Conservation (phyloP, 2,113 vertebrate species). For the Hypanus sabinus region DNA sequence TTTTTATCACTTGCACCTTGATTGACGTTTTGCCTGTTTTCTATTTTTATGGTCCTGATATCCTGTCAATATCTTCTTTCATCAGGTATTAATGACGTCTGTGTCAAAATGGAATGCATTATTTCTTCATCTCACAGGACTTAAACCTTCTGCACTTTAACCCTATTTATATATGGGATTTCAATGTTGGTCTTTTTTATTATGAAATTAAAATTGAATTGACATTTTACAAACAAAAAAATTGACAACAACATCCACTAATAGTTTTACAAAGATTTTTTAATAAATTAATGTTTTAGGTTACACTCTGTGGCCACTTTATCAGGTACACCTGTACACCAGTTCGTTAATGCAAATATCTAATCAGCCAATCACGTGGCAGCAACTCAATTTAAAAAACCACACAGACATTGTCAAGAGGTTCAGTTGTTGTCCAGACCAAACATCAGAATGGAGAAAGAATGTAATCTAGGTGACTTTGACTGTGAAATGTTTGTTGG, state of each 20-base stretch:
- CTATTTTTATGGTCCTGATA: slow-evolving; percentile 15
- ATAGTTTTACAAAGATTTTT: not conserved
- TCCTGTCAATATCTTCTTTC: slow-evolving; percentile 16
- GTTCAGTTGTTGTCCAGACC: too few relatives aligned
- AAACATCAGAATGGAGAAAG: too few relatives aligned
- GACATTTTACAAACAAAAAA: slow-evolving; percentile 14
- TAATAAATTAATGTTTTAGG: too few relatives aligned
- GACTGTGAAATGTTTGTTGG: too few relatives aligned
- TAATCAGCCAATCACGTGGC: too few relatives aligned
- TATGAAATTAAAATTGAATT: not conserved
- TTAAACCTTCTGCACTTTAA: not conserved
- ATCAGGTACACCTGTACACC: too few relatives aligned
- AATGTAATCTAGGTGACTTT: too few relatives aligned
- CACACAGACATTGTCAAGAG: too few relatives aligned
- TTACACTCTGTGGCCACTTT: too few relatives aligned
- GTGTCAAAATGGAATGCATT: slow-evolving; percentile 21
- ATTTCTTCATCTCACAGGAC: slow-evolving; percentile 2
- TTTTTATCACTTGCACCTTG: not conserved
- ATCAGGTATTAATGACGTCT: not conserved
- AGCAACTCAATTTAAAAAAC: too few relatives aligned
- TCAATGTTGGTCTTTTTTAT: not conserved
- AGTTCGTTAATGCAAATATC: too few relatives aligned
- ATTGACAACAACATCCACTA: not conserved
- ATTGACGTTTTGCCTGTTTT: not conserved
- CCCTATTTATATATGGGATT: slow-evolving; percentile 2